Conservation (phyloP, 64 coral and sea anemone species). For the Dendronephthya gigantea region DNA sequence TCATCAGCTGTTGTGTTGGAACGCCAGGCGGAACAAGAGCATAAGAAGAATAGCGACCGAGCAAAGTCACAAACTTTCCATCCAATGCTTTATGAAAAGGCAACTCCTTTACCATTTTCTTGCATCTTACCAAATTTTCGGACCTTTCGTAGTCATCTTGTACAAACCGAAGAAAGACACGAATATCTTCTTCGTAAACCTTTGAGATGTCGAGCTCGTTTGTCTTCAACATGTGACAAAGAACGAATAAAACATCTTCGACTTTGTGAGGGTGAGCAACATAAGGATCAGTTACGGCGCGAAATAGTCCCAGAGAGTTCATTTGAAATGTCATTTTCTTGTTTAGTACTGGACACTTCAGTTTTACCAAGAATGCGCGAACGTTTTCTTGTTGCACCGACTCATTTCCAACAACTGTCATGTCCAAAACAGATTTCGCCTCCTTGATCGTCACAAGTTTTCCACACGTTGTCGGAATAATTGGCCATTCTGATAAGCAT, state of each 20-base stretch:
- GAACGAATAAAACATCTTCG: conserved; percentile 49
- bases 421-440: no score
- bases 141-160: conserved; percentile 38
- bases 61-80: conserved; percentile 29
- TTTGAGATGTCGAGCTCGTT: conserved; percentile 4
- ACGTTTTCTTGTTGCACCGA: no score
- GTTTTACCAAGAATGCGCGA: no score
- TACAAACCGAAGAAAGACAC: conserved; percentile 49
- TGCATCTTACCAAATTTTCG: not conserved
- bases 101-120: conserved; percentile 35
- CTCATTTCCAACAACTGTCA: not conserved
- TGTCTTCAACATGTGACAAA: conserved; percentile 29
- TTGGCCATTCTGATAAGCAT: no score
- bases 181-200: conserved; percentile 26
- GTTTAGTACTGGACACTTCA: no score
- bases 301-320: no score
- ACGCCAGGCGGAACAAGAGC: conserved; percentile 45
- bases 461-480: not conserved
- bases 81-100: conserved; percentile 66
- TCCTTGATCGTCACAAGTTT: no score
- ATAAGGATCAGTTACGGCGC: conserved; percentile 43
- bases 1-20: conserved; percentile 32
- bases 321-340: no score
- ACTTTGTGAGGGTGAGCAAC: conserved; percentile 44
- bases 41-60: conserved; percentile 28